Base-by-base conservation (phyloP, 2,888 invertebrate species). In the Drosophila limbata region DNA sequence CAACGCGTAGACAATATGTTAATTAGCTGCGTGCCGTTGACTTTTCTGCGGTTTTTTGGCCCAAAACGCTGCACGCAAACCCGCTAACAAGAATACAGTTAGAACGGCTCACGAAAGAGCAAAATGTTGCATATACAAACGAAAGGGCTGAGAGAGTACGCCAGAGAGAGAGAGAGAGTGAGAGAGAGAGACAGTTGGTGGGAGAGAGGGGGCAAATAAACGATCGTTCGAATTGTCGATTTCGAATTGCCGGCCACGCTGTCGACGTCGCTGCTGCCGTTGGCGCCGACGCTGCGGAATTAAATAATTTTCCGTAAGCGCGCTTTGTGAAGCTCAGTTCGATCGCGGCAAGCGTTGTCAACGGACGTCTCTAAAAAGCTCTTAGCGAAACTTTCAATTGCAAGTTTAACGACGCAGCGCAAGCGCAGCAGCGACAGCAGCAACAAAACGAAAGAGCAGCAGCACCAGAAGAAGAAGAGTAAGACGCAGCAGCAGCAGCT, bases 311-410 rank as follows among this genome's bases (percentile, higher is more conserved):
- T 85, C 83, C 81, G 81, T 84, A 84, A 80, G 80, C 85, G 75
- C 71, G 79, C 59, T 62, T 74, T 69, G 75, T 40, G 50, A 82
- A 91, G 89, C 84, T 91, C 87, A 91, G 91, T 91, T 90, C 84
- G 81, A 86, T 85, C 81, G 90, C 81, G 88, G 75, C 89, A 67
- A 84, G 81, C 82, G 76, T 77, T 83, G 84, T 53, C 77, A 80
- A 71, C 84, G 79, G 91, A 89, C 83, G 90, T 81, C 73, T 74
- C 35, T 50, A 3, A 11, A 50, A 73, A 63, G 40, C 13, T 61
- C 28, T 40, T 9, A 17, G 63, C 65, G 53, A 21, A 50, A 62
- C 44, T 69, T 55, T 59, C 31, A 59, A 62, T 56, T 62, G 51
- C 59, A 73, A 59, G 45, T 17, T 37, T 17, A 17, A 44, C 19